phyloP scores from a whole-genome alignment of 23 tunicate genomes.

The Styela clava region DNA sequence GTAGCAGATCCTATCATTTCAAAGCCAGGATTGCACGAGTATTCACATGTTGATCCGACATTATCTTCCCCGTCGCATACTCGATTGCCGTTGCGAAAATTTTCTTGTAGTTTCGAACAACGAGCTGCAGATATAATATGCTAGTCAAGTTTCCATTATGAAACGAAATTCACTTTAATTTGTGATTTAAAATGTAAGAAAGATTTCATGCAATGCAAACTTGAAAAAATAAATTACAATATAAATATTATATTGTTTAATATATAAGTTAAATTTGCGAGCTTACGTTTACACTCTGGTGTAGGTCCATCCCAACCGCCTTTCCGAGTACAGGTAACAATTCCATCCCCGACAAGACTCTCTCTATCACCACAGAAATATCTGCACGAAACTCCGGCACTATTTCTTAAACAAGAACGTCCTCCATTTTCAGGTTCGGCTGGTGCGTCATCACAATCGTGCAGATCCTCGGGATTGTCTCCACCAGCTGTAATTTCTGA shows the following conservation, averaged over 20 bases:
- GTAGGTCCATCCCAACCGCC: slow-evolving; percentile 2
- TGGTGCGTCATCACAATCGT: not conserved
- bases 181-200: too few species aligned
- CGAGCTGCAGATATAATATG: not conserved
- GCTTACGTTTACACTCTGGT: slow-evolving; percentile 6
- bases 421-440: not conserved
- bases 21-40: slow-evolving; percentile 13
- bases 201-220: not conserved
- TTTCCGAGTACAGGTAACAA: not conserved
- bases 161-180: too few species aligned
- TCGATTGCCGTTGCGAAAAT: not conserved
- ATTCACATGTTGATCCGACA: slow-evolving; percentile 1
- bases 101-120: not conserved
- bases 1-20: not conserved
- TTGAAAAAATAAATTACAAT: not conserved
- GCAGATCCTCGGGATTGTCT: not conserved
- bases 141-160: too few species aligned
- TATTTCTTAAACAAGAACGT: slow-evolving; percentile 1
- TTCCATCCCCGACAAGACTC: not conserved
- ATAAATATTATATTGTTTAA: not conserved
- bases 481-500: not conserved
- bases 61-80: not conserved
- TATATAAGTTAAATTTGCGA: not conserved
- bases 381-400: not conserved
- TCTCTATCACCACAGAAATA: slow-evolving; percentile 4